phyloP scores from a whole-genome alignment of 2,888 invertebrate genomes.

The Bruchidius siliquastri region DNA sequence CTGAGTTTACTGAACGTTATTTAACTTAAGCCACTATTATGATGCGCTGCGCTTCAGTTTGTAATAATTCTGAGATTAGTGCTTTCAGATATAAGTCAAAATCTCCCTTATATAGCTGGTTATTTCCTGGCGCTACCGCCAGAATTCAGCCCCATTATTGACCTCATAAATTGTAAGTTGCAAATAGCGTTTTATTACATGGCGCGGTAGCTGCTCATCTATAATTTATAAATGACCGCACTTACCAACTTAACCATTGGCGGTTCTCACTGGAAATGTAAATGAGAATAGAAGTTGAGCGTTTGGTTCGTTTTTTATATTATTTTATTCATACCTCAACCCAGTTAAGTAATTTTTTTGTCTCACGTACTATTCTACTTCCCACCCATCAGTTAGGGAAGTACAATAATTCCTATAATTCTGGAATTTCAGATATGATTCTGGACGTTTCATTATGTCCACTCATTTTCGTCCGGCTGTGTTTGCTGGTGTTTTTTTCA shows the following conservation, averaged over 20 bases:
- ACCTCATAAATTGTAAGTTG: background rate
- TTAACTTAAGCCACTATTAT: background rate
- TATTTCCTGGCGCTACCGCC: constrained; percentile 5
- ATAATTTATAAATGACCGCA: background rate
- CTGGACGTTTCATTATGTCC: no score
- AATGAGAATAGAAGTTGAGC: no score
- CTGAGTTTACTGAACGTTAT: no score
- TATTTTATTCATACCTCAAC: no score
- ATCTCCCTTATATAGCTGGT: constrained; percentile 2
- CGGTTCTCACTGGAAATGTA: background rate
- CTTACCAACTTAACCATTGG: background rate
- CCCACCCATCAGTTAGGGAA: no score
- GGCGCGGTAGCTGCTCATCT: background rate
- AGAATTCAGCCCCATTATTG: background rate
- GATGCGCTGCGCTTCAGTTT: background rate
- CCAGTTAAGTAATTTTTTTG: no score
- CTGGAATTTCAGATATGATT: no score
- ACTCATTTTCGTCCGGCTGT: no score
- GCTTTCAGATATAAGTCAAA: background rate
- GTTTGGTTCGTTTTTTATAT: no score
- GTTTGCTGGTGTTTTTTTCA: no score
- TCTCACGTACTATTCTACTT: no score
- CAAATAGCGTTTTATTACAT: background rate
- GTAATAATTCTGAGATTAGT: background rate
- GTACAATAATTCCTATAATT: no score